Evolutionary conservation across 2,113 vertebrate genomes (phyloP).

Genomic region (Sialia sialis): DNA sequence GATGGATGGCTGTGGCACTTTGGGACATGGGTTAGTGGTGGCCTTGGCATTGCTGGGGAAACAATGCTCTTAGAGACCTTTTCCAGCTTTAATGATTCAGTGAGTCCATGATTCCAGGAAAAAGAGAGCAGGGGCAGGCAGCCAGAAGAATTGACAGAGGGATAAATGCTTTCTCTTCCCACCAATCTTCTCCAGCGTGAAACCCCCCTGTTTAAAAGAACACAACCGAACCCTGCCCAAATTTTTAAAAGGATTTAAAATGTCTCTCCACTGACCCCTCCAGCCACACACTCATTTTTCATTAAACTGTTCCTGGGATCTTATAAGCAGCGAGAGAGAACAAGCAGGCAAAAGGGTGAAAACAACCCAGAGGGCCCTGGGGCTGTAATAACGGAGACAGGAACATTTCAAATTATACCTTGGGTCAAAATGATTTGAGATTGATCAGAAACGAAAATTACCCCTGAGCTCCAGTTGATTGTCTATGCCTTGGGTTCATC

Average conservation of each 20-base stretch:
- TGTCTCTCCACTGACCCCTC: constrained; percentile 45
- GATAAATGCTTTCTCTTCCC: background rate
- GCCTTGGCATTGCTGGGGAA: background rate
- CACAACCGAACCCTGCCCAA: background rate
- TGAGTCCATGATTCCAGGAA: background rate
- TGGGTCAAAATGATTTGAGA: constrained; percentile 66
- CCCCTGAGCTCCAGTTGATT: constrained; percentile 45
- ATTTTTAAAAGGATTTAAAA: background rate
- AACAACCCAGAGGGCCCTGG: constrained; percentile 14
- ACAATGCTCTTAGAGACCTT: background rate
- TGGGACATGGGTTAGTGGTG: background rate
- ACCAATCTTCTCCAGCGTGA: background rate
- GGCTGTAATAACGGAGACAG: constrained; percentile 48
- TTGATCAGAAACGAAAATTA: constrained; percentile 62
- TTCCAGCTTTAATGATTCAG: background rate
- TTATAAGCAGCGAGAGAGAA: constrained; percentile 32
- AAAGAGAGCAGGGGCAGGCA: background rate
- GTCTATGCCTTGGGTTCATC: constrained; percentile 46
- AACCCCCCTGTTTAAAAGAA: background rate
- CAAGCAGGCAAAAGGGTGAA: background rate
- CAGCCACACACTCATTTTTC: constrained; percentile 52
- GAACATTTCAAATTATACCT: constrained; percentile 64
- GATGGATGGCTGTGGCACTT: background rate
- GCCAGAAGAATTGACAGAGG: background rate
- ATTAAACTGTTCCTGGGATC: constrained; percentile 40